Conservation (phyloP, 2,113 vertebrate species). For the Myanophis thanlyinensis region DNA sequence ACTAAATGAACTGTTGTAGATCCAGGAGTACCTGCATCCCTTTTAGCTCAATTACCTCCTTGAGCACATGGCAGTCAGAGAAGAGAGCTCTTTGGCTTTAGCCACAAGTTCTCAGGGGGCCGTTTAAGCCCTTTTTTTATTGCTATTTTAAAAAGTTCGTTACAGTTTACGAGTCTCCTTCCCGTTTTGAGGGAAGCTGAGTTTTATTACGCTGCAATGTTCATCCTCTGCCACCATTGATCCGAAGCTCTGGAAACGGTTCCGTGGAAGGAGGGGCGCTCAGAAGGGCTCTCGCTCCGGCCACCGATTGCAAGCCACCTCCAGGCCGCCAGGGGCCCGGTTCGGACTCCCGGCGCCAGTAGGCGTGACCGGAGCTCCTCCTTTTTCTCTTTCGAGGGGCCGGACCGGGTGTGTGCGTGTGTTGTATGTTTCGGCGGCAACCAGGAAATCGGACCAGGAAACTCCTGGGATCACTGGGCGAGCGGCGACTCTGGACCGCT, state of each 20-base stretch:
- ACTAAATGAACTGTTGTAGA: background rate
- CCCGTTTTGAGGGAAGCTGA: background rate
- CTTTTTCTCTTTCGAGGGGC: background rate
- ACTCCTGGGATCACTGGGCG: background rate
- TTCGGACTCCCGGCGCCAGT: background rate
- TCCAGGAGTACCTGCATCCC: background rate
- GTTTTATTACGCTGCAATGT: background rate
- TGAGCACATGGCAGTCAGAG: background rate
- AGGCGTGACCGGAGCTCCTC: background rate
- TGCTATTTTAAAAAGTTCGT: background rate
- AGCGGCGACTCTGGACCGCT: background rate
- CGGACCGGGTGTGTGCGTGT: background rate
- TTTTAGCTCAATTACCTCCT: background rate
- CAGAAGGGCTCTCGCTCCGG: fast-evolving
- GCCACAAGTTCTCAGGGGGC: background rate
- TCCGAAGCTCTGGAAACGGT: background rate
- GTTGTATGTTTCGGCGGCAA: background rate
- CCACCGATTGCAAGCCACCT: background rate
- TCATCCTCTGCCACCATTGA: background rate
- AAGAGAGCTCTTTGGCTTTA: background rate
- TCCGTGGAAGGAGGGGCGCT: background rate
- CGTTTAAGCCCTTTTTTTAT: background rate
- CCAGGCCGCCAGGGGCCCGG: background rate
- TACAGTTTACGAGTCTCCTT: background rate
- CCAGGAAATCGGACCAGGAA: background rate